Conservation (phyloP, 2,888 invertebrate species). For the Drosophila pseudotakahashii region DNA sequence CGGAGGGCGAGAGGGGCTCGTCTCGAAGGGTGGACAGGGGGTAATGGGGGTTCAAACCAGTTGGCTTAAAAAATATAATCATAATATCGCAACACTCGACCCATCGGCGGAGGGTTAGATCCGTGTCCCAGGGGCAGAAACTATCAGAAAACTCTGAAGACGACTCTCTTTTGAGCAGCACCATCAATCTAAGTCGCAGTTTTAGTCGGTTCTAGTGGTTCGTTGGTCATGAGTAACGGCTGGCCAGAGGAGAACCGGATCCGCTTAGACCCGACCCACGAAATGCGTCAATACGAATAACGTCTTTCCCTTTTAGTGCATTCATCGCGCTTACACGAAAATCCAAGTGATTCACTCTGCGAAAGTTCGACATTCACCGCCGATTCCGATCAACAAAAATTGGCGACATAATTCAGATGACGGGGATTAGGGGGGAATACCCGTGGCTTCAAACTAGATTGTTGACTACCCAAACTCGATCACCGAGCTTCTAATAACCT, state of each 20-base stretch:
- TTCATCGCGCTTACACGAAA: slow-evolving; percentile 14
- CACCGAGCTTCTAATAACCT: slow-evolving; percentile 14
- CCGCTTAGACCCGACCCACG: not conserved
- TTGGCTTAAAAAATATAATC: slow-evolving; percentile 27
- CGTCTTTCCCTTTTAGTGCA: slow-evolving; percentile 28
- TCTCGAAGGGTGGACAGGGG: slow-evolving; percentile 13
- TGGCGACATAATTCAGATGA: not conserved
- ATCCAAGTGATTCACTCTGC: slow-evolving; percentile 46
- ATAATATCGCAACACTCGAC: slow-evolving; percentile 8
- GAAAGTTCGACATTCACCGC: slow-evolving; percentile 30
- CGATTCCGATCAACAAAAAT: not conserved
- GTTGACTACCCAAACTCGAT: slow-evolving; percentile 6
- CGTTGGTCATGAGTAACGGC: slow-evolving; percentile 27
- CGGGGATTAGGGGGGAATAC: slow-evolving; percentile 22
- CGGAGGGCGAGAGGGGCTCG: slow-evolving; percentile 17
- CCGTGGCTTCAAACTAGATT: slow-evolving; percentile 37
- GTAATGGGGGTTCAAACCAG: slow-evolving; percentile 30
- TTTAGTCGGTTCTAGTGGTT: slow-evolving; percentile 23
- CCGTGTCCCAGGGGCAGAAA: slow-evolving; percentile 20
- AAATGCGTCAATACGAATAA: slow-evolving; percentile 44
- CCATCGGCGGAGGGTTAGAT: slow-evolving; percentile 27
- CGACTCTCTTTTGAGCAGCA: slow-evolving; percentile 19
- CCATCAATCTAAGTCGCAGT: slow-evolving; percentile 28
- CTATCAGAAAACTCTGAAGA: slow-evolving; percentile 14
- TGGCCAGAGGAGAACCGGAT: slow-evolving; percentile 29